These are phyloP conservation scores for Grammomys dolichurus DNA, from an alignment of 2,113 vertebrate genomes.

Conservation along the genomic window DNA sequence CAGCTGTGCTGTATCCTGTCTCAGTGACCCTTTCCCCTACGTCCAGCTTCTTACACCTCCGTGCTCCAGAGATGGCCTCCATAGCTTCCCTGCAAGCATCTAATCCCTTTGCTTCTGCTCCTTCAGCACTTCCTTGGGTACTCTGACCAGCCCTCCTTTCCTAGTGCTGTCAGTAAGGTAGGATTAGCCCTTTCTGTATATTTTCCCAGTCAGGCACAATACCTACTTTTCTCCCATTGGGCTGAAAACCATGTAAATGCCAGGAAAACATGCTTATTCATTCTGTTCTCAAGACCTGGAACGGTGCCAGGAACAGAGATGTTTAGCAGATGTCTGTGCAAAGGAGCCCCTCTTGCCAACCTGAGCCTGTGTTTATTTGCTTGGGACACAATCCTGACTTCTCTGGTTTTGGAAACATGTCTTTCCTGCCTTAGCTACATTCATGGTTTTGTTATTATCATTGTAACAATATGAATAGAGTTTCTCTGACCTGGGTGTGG, in stretches of 20 bases:
- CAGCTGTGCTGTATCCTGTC: background rate
- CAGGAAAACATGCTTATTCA: background rate
- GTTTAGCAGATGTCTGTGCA: background rate
- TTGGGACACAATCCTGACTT: background rate
- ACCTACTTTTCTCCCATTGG: background rate
- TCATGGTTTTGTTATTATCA: slow-evolving; percentile 3
- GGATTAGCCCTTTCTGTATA: background rate
- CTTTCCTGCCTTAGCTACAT: background rate
- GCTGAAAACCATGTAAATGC: background rate
- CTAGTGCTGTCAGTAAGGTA: too few species aligned
- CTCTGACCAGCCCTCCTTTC: background rate
- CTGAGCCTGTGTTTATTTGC: background rate
- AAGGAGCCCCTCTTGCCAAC: background rate
- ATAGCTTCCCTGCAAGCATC: background rate
- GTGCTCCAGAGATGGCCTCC: background rate
- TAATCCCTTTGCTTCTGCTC: background rate
- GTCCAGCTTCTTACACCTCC: background rate
- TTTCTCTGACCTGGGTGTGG: background rate
- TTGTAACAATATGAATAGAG: background rate
- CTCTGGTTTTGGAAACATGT: background rate
- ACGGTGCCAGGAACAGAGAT: background rate
- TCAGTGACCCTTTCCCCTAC: background rate
- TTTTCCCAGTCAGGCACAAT: background rate
- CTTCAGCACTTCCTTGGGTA: background rate
- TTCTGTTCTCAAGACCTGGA: background rate